Conservation (phyloP, 2,113 vertebrate genomes). For the Tauraco erythrolophus region DNA sequence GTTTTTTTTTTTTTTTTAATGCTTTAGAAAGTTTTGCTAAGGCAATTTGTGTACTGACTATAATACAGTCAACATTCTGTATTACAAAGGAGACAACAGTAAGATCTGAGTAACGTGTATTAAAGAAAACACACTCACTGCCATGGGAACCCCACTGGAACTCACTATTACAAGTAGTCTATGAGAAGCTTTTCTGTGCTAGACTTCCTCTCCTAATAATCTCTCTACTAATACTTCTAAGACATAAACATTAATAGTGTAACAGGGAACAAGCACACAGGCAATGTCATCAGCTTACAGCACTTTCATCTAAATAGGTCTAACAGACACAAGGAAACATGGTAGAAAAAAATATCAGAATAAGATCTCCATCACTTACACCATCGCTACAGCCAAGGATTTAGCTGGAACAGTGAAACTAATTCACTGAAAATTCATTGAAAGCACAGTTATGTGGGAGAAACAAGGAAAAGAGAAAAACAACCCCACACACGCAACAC, state of each 20-base stretch:
- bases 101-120: neutral
- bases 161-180: neutral
- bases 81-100: neutral
- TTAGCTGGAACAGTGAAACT: neutral
- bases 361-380: neutral
- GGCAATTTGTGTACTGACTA: neutral
- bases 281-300: neutral
- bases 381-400: neutral
- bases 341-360: neutral
- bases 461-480: neutral
- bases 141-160: constrained; percentile 12
- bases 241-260: neutral
- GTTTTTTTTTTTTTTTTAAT: neutral
- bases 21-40: constrained; percentile 27
- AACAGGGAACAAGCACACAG: neutral
- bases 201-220: neutral
- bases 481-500: neutral
- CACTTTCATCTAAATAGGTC: neutral
- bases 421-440: neutral
- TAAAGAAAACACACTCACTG: constrained; percentile 22
- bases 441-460: neutral
- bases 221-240: neutral
- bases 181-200: neutral
- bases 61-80: neutral
- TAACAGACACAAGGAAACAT: neutral